Conservation (phyloP, 2,888 invertebrate genomes). For the Dendrolimus houi region DNA sequence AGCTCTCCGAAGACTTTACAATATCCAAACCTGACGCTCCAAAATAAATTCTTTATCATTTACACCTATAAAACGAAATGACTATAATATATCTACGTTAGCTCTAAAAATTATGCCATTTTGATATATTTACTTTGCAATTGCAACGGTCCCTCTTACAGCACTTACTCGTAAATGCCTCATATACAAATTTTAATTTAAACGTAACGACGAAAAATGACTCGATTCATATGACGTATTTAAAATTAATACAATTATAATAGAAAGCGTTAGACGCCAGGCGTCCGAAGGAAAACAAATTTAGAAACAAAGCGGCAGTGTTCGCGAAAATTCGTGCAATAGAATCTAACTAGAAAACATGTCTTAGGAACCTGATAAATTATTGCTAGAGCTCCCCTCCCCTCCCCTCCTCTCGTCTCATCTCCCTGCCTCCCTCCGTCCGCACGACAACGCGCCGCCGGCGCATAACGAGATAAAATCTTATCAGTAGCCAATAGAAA, state of each 20-base stretch:
- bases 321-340: conserved; percentile 72
- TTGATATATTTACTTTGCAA: conserved; percentile 74
- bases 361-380: conserved; percentile 76
- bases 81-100: conserved; percentile 73
- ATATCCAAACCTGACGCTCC: conserved; percentile 69
- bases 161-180: conserved; percentile 73
- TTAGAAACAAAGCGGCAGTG: conserved; percentile 72
- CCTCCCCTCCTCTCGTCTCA: conserved; percentile 19
- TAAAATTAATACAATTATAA: conserved; percentile 35
- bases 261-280: conserved; percentile 42
- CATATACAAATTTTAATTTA: conserved; percentile 58
- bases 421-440: conserved; percentile 32
- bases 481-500: conserved; percentile 76
- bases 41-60: conserved; percentile 75
- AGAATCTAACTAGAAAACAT: conserved; percentile 74
- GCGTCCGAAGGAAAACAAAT: conserved; percentile 36
- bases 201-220: conserved; percentile 61
- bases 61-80: conserved; percentile 75
- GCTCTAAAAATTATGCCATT: conserved; percentile 75
- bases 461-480: conserved; percentile 67
- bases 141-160: conserved; percentile 76
- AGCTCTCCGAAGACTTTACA: conserved; percentile 74
- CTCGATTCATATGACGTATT: conserved; percentile 29
- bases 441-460: conserved; percentile 49
- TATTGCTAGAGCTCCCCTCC: conserved; percentile 71